Conservation (phyloP, 1,140 invertebrate genomes). For the Lepeophtheirus salmonis region DNA sequence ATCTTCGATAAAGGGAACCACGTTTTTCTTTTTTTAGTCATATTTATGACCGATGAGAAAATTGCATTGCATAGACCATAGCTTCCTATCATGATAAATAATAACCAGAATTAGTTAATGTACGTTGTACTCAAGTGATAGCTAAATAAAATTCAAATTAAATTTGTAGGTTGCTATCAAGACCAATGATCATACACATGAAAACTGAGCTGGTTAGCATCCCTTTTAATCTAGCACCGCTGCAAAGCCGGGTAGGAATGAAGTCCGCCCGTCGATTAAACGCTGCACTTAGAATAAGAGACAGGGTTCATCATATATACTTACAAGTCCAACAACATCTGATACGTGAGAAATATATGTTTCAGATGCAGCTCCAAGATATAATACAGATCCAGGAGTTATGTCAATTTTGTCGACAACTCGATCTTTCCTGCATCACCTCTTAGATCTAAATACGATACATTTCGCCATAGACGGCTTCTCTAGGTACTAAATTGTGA, state of each 20-base stretch:
- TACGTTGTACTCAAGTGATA: conserved; percentile 5
- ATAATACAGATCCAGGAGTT: conserved; percentile 83
- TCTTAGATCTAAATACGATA: conserved; percentile 74
- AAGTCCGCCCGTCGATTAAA: neutral
- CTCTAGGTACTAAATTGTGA: conserved; percentile 80
- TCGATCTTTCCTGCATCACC: conserved; percentile 71
- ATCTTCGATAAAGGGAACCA: conserved; percentile 98
- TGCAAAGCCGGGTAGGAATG: neutral
- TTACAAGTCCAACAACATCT: conserved; percentile 89
- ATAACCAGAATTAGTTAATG: neutral
- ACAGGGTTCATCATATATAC: conserved; percentile 24
- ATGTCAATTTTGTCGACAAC: conserved; percentile 93
- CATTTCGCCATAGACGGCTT: conserved; percentile 96
- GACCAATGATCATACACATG: neutral
- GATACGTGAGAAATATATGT: conserved; percentile 98
- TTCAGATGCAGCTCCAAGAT: conserved; percentile 91
- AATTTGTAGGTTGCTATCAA: neutral
- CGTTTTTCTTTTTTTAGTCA: conserved; percentile 94
- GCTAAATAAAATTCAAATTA: too few relatives aligned
- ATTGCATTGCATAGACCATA: conserved; percentile 97
- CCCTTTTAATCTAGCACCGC: neutral
- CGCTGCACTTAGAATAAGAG: neutral
- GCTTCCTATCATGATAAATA: conserved; percentile 50
- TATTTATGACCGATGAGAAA: conserved; percentile 81
- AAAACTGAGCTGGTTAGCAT: neutral